Evolutionary conservation across 2,888 invertebrate species (phyloP).

Genomic region (Nomada goodeniana): DNA sequence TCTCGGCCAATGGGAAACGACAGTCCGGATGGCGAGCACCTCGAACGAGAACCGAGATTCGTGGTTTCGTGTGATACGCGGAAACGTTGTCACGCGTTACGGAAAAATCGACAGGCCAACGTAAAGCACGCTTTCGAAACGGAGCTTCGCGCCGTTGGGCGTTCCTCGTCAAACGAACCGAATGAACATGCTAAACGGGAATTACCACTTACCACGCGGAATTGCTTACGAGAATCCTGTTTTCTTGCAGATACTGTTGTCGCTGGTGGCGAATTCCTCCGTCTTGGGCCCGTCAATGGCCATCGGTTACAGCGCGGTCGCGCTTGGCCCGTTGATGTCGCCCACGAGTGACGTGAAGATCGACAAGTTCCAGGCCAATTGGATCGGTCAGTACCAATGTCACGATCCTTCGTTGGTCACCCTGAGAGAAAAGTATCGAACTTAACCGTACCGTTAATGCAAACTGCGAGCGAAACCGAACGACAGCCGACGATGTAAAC

Average conservation of each 20-base stretch:
- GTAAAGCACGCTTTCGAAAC: not conserved
- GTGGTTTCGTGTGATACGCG: constrained; percentile 28
- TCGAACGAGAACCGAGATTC: not conserved
- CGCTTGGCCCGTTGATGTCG: constrained; percentile 83
- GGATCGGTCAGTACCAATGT: constrained; percentile 85
- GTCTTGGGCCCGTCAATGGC: constrained; percentile 86
- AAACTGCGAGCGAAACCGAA: too few relatives aligned
- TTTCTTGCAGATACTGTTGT: constrained; percentile 84
- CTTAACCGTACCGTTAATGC: too few relatives aligned
- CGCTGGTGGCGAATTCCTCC: constrained; percentile 85
- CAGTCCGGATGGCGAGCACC: too few relatives aligned
- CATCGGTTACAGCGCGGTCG: constrained; percentile 86
- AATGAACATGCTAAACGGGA: not conserved
- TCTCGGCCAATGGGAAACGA: too few relatives aligned
- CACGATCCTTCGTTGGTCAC: too few relatives aligned
- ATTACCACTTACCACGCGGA: too few relatives aligned
- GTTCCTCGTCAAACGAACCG: too few relatives aligned
- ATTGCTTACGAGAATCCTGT: not conserved
- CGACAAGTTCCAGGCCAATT: constrained; percentile 84
- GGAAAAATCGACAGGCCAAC: not conserved
- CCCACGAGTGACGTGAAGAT: constrained; percentile 79
- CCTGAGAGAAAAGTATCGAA: too few relatives aligned
- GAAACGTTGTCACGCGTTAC: not conserved
- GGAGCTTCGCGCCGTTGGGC: not conserved
- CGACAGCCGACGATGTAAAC: too few relatives aligned